Percentiles rank a stretch among this genome's conserved stretches.
Conservation (phyloP, 1,140 invertebrate species). For the Drosophila pseudoobscura region DNA sequence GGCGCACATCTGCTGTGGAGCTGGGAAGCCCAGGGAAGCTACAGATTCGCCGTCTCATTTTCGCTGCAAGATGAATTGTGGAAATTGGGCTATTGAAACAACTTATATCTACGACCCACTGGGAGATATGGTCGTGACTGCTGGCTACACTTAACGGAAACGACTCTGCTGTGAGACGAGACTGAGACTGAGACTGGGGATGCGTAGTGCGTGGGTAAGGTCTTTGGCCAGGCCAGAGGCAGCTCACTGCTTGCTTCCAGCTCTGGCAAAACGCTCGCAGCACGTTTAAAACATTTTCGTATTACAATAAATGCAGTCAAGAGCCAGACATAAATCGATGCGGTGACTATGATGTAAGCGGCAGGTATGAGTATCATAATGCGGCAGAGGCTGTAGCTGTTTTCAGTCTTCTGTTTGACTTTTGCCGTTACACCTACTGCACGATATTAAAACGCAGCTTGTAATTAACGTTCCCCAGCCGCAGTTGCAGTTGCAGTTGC, state of each 20-base stretch:
- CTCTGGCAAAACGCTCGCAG: slow-evolving; percentile 9
- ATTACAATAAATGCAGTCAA: slow-evolving; percentile 20
- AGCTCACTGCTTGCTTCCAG: slow-evolving; percentile 2
- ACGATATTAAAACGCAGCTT: slow-evolving; percentile 46
- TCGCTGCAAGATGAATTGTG: slow-evolving; percentile 31
- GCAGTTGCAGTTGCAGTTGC: slow-evolving; percentile 1
- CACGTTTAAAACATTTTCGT: slow-evolving; percentile 16
- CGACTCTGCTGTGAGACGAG: slow-evolving; percentile 2
- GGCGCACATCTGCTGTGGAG: slow-evolving; percentile 31
- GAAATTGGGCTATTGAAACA: slow-evolving; percentile 40
- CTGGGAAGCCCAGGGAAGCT: slow-evolving; percentile 9
- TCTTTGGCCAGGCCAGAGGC: slow-evolving; percentile 12
- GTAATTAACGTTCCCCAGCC: slow-evolving; percentile 51
- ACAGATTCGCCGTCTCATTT: slow-evolving; percentile 15
- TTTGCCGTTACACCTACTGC: slow-evolving; percentile 24
- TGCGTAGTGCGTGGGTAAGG: slow-evolving; percentile 44
- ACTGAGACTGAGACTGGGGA: slow-evolving; percentile 2
- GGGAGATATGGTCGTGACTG: slow-evolving; percentile 43
- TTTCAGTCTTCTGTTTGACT: too few species aligned
- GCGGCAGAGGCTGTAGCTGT: slow-evolving; percentile 2
- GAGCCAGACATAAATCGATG: slow-evolving; percentile 30
- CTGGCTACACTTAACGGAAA: slow-evolving; percentile 11
- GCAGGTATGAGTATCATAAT: slow-evolving; percentile 9
- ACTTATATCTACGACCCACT: slow-evolving; percentile 24
- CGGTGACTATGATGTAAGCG: slow-evolving; percentile 29